phyloP scores from a whole-genome alignment of 2,888 invertebrate genomes.

The Drosophila lutescens region DNA sequence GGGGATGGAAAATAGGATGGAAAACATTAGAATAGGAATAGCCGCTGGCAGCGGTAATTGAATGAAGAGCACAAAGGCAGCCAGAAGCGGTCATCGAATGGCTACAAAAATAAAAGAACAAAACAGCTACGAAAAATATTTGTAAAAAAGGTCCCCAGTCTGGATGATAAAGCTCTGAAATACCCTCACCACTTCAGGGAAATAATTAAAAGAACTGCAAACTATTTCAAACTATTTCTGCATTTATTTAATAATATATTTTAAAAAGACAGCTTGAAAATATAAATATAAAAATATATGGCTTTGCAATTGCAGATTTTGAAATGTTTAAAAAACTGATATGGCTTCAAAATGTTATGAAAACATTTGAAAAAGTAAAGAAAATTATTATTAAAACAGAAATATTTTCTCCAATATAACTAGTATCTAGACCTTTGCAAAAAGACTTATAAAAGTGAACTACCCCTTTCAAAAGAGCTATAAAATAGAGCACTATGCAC shows the following conservation, averaged over 20 bases:
- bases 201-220: no score
- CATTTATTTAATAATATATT: no score
- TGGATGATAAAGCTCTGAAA: neutral
- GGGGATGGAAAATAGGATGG: neutral
- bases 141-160: neutral
- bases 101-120: constrained; percentile 21
- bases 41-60: constrained; percentile 73
- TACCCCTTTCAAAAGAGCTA: neutral
- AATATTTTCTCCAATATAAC: no score
- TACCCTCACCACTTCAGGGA: constrained; percentile 4
- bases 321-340: no score
- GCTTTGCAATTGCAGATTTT: no score
- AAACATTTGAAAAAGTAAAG: no score
- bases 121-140: neutral
- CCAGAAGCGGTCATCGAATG: constrained; percentile 56
- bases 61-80: constrained; percentile 65
- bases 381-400: no score
- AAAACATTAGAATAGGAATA: constrained; percentile 57
- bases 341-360: no score
- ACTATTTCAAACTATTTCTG: no score
- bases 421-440: neutral
- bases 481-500: constrained; percentile 12
- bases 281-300: no score
- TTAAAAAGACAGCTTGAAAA: no score
- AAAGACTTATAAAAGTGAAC: neutral